Conservation (phyloP, 2,113 vertebrate species). For the Ciconia boyciana region DNA sequence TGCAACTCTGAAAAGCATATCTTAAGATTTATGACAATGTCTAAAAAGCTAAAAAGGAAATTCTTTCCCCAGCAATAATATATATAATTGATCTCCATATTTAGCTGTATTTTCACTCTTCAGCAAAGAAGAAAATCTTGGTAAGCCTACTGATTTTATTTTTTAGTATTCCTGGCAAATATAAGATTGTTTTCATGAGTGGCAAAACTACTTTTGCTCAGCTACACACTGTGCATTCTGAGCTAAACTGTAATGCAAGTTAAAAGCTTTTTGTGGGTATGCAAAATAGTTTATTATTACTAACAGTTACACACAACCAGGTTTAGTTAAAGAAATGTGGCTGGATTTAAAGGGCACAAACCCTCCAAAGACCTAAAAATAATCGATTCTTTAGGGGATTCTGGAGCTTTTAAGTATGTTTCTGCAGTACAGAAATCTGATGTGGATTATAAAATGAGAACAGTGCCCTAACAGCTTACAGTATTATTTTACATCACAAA, state of each 20-base stretch:
- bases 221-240: background rate
- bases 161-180: background rate
- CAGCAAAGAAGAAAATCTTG: background rate
- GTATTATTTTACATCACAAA: background rate
- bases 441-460: background rate
- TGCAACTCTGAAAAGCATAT: background rate
- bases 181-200: background rate
- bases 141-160: background rate
- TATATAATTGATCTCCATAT: background rate
- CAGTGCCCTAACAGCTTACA: background rate
- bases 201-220: background rate
- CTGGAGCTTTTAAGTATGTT: background rate
- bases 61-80: background rate
- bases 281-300: background rate
- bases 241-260: background rate
- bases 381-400: background rate
- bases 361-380: background rate
- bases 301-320: background rate
- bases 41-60: background rate
- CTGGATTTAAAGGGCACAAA: background rate
- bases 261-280: background rate
- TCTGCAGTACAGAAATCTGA: background rate
- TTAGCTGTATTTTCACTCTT: background rate
- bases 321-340: background rate
- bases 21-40: background rate